Evolutionary conservation across 30 jellyfish, hydroid and myxozoan genomes (phyloP).

Genomic region (Pelagia noctiluca): DNA sequence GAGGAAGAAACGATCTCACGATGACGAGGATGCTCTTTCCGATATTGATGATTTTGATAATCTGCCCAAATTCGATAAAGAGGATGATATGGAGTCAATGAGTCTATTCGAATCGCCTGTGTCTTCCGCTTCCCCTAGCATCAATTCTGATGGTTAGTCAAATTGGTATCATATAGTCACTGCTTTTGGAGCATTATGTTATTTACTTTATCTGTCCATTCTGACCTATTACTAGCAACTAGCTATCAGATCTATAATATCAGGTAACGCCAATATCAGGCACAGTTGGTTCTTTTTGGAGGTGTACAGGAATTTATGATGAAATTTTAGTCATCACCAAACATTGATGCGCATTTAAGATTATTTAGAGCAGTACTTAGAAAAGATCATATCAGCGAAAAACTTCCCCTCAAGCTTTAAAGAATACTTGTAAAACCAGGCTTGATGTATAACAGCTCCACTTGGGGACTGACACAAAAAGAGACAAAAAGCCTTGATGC

Average conservation of each 20-base stretch:
- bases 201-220: no score
- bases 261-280: no score
- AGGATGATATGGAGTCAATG: conserved; percentile 61
- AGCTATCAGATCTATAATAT: no score
- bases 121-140: conserved; percentile 59
- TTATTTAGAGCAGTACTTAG: no score
- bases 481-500: conserved; percentile 52
- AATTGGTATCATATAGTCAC: background rate
- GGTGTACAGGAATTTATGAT: no score
- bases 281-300: no score
- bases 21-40: conserved; percentile 64
- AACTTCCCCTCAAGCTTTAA: conserved; percentile 62
- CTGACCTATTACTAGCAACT: no score
- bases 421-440: conserved; percentile 19
- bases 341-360: no score
- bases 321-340: no score
- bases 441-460: conserved; percentile 49
- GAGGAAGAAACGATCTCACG: conserved; percentile 55
- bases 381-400: conserved; percentile 50
- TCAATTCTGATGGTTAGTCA: conserved; percentile 30
- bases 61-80: conserved; percentile 1
- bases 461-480: no score
- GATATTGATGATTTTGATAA: conserved; percentile 55
- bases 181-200: no score
- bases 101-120: conserved; percentile 65